Percentiles rank a stretch among this genome's conserved stretches.
Conservation (phyloP, 1,140 invertebrate species). For the Pseudomyrmex concolor region DNA sequence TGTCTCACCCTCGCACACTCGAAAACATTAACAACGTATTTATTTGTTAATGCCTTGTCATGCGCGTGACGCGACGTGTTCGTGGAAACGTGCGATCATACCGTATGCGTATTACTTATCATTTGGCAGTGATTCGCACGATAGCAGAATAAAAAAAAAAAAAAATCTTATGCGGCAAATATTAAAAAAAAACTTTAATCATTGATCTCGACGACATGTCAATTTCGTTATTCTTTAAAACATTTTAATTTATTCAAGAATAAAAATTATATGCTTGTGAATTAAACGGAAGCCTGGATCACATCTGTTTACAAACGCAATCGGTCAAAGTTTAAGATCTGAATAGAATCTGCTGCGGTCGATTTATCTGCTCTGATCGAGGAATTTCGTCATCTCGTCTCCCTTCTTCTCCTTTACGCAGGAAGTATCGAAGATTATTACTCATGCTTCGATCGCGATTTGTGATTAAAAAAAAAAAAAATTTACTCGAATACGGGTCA, state of each 20-base stretch:
- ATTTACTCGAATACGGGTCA: background rate
- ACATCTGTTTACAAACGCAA: background rate
- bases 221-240: background rate
- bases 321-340: background rate
- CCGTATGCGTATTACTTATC: conserved; percentile 1
- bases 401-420: background rate
- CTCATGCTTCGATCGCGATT: background rate
- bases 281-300: background rate
- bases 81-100: background rate
- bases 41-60: conserved; percentile 1
- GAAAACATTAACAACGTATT: conserved; percentile 42
- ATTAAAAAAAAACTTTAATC: background rate
- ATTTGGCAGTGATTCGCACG: conserved; percentile 40
- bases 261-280: background rate
- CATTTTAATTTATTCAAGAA: no score
- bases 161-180: background rate
- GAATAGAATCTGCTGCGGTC: background rate
- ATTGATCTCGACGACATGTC: background rate
- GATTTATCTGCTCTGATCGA: no score
- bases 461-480: background rate
- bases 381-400: no score
- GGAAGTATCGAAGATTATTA: background rate
- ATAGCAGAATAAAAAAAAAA: background rate
- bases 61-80: conserved; percentile 21
- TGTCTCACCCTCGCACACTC: conserved; percentile 13